These are phyloP conservation scores for Thrips palmi DNA, from an alignment of 1,140 invertebrate species.

Conservation along the genomic window DNA sequence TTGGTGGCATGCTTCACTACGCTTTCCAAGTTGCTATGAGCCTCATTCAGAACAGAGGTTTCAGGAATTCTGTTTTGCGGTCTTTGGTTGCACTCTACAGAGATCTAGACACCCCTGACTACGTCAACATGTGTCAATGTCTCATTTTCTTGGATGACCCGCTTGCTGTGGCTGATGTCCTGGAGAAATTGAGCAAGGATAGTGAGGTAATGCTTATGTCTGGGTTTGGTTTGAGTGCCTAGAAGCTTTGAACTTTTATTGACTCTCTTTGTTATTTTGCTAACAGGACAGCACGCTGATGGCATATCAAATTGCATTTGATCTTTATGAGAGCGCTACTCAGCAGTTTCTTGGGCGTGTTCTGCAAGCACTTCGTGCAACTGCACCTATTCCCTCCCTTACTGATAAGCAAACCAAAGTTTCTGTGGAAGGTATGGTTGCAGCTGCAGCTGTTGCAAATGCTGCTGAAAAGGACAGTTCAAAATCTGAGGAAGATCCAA, in stretches of 20 bases:
- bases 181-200: slow-evolving; percentile 71
- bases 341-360: slow-evolving; percentile 91
- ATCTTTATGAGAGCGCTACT: slow-evolving; percentile 96
- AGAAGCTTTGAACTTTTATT: slow-evolving; percentile 7
- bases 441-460: too few species aligned
- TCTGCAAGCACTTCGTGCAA: slow-evolving; percentile 57
- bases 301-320: slow-evolving; percentile 98
- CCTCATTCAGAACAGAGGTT: slow-evolving; percentile 80
- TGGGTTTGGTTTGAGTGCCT: slow-evolving; percentile 8
- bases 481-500: too few species aligned
- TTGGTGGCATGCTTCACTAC: slow-evolving; percentile 78
- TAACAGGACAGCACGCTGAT: slow-evolving; percentile 49
- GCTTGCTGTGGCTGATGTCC: slow-evolving; percentile 69
- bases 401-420: slow-evolving; percentile 51
- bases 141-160: slow-evolving; percentile 92
- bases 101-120: slow-evolving; percentile 72
- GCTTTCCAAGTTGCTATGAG: slow-evolving; percentile 93
- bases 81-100: slow-evolving; percentile 81
- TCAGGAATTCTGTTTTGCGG: slow-evolving; percentile 73
- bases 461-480: too few species aligned
- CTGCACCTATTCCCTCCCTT: slow-evolving; percentile 66
- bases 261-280: slow-evolving; percentile 15
- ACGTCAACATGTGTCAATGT: slow-evolving; percentile 92
- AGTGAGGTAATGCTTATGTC: slow-evolving; percentile 39
- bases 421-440: slow-evolving; percentile 23